Evolutionary conservation across 2,888 invertebrate species (phyloP).

Genomic region (Calameuta pallipes): DNA sequence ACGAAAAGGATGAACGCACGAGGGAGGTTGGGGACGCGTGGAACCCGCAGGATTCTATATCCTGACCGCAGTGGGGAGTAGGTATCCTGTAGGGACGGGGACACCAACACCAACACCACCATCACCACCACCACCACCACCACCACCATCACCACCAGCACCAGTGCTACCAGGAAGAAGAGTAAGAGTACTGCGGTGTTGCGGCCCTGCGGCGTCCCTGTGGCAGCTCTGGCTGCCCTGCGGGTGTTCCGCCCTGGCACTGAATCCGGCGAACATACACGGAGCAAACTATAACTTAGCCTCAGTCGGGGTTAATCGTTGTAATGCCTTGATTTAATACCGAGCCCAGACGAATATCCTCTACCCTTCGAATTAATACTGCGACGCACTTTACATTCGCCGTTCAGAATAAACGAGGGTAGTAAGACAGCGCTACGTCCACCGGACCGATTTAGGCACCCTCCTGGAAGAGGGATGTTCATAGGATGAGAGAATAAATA

Average conservation of each 20-base stretch:
- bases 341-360: slow-evolving; percentile 45
- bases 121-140: slow-evolving; percentile 8
- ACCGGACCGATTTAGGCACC: not conserved
- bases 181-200: not conserved
- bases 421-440: not conserved
- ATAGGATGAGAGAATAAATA: not conserved
- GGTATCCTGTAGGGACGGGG: not conserved
- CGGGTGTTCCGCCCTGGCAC: slow-evolving; percentile 16
- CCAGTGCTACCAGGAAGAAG: not conserved
- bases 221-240: slow-evolving; percentile 10
- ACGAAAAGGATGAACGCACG: not conserved
- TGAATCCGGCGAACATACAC: slow-evolving; percentile 26
- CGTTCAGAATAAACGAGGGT: slow-evolving; percentile 8
- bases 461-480: not conserved
- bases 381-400: slow-evolving; percentile 45
- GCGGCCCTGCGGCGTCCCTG: not conserved
- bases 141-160: slow-evolving; percentile 10
- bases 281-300: slow-evolving; percentile 53
- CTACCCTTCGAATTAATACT: slow-evolving; percentile 46
- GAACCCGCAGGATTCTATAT: not conserved
- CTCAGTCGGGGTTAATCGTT: slow-evolving; percentile 58
- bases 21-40: not conserved
- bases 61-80: not conserved
- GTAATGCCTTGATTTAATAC: slow-evolving; percentile 60
- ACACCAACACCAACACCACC: not conserved